A percentile compares a stretch with the other conserved stretches of the same genome.
phyloP scores from a whole-genome alignment of 2,888 invertebrate species.

The Marasmarcha lunaedactyla region DNA sequence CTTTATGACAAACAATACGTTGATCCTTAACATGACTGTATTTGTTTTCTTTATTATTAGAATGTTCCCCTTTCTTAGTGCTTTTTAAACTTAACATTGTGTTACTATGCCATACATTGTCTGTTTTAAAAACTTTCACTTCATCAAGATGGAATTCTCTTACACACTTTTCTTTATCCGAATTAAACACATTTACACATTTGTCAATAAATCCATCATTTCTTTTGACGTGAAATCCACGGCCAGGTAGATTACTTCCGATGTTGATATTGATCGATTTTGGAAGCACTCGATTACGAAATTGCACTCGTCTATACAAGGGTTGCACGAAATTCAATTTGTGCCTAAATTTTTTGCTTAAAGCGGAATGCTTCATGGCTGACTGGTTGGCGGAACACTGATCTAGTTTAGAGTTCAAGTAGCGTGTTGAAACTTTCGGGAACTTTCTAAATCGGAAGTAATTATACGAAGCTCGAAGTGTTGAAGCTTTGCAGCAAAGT shows the following conservation, averaged over 20 bases:
- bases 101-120: too few species aligned
- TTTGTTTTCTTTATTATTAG: too few species aligned
- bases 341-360: constrained; percentile 35
- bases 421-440: constrained; percentile 29
- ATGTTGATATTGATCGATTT: constrained; percentile 26
- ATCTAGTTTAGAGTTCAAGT: constrained; percentile 9
- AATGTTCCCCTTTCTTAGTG: too few species aligned
- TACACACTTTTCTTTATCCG: constrained; percentile 20
- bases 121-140: constrained; percentile 19
- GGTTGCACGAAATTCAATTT: constrained; percentile 43
- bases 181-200: constrained; percentile 9
- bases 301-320: constrained; percentile 37
- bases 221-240: constrained; percentile 21
- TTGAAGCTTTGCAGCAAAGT: too few species aligned
- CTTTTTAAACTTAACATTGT: too few species aligned
- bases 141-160: constrained; percentile 15
- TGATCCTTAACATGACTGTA: too few species aligned
- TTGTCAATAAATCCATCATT: constrained; percentile 9
- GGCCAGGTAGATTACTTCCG: constrained; percentile 36
- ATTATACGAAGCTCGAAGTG: too few species aligned
- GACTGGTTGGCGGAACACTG: not conserved
- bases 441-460: too few species aligned
- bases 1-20: too few species aligned
- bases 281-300: constrained; percentile 23
- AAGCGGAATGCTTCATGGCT: constrained; percentile 22